Conservation (phyloP, 1,140 invertebrate species). For the Rhagoletis zephyria region DNA sequence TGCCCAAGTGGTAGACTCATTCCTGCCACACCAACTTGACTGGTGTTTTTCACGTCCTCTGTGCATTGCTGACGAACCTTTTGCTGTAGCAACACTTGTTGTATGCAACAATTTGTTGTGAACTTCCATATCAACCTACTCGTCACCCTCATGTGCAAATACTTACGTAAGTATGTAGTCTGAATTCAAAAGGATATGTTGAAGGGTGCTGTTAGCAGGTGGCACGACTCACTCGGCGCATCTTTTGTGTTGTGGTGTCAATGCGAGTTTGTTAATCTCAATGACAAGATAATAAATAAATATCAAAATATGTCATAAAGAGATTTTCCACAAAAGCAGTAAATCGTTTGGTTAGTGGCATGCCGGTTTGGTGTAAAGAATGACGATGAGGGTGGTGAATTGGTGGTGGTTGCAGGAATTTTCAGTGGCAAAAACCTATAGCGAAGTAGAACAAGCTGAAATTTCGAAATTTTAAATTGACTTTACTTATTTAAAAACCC, state of each 20-base stretch:
- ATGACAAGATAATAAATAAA: constrained; percentile 73
- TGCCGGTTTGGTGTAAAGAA: not conserved
- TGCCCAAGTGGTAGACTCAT: not conserved
- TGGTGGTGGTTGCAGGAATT: constrained; percentile 6
- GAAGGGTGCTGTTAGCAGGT: constrained; percentile 44
- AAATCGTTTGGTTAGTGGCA: constrained; percentile 31
- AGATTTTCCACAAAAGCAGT: constrained; percentile 61
- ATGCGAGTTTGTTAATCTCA: constrained; percentile 62
- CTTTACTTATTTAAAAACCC: too few relatives aligned
- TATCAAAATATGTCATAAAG: constrained; percentile 72
- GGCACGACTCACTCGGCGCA: not conserved
- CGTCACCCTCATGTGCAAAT: constrained; percentile 21
- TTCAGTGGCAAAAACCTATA: too few relatives aligned
- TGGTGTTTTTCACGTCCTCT: not conserved
- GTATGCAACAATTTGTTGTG: constrained; percentile 39
- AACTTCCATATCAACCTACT: not conserved
- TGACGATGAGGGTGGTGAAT: not conserved
- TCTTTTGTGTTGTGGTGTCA: constrained; percentile 25
- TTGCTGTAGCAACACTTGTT: constrained; percentile 38
- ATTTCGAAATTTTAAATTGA: too few relatives aligned
- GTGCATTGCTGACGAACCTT: too few relatives aligned
- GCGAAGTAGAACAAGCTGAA: too few relatives aligned
- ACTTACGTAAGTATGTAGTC: not conserved
- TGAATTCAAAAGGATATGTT: not conserved
- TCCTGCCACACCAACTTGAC: not conserved